Evolutionary conservation across 2,113 vertebrate species (phyloP).

Genomic region (Strix aluco): DNA sequence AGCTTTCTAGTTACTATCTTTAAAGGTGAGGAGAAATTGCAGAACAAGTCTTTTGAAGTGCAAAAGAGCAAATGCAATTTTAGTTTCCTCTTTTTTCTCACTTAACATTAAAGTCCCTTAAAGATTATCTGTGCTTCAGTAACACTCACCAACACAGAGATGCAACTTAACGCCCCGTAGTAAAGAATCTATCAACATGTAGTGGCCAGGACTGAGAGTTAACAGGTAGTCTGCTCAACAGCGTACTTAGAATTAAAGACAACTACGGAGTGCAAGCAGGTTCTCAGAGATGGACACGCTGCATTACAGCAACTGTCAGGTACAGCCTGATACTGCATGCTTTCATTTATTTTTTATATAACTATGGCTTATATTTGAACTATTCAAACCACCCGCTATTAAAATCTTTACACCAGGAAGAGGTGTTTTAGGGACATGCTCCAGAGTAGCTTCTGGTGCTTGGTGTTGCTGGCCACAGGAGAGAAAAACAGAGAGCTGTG

Average conservation of each 20-base stretch:
- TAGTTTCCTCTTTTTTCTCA: not conserved
- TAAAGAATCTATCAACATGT: not conserved
- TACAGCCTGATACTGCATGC: not conserved
- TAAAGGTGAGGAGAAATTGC: slow-evolving; percentile 27
- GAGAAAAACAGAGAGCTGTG: not conserved
- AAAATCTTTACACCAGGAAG: not conserved
- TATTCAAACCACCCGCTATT: not conserved
- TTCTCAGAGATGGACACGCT: not conserved
- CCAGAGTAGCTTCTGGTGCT: not conserved
- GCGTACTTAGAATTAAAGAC: not conserved
- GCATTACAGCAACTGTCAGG: not conserved
- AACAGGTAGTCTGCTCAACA: not conserved
- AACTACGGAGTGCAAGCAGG: not conserved
- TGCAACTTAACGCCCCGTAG: not conserved
- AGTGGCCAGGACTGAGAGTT: not conserved
- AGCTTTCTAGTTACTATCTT: not conserved
- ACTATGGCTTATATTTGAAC: not conserved
- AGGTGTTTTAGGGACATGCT: not conserved
- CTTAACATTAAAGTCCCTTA: not conserved
- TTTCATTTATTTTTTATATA: not conserved
- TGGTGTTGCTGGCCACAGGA: not conserved
- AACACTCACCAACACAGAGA: not conserved
- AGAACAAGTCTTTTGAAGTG: slow-evolving; percentile 41
- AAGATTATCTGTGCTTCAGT: not conserved
- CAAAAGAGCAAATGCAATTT: slow-evolving; percentile 1